Conservation (phyloP, 2,888 invertebrate species). For the Myopa testacea region DNA sequence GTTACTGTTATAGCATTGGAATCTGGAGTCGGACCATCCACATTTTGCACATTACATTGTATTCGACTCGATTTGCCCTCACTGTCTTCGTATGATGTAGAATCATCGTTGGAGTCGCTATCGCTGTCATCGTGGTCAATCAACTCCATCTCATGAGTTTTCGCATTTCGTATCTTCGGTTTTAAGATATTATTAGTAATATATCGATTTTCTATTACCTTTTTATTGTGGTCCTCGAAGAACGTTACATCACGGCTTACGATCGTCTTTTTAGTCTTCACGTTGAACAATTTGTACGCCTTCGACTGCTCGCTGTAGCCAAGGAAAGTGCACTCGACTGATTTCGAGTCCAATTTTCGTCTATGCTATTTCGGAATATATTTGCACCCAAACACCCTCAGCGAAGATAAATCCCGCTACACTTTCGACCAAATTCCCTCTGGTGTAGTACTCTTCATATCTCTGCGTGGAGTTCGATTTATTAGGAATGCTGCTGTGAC, state of each 20-base stretch:
- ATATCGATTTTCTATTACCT: too few species aligned
- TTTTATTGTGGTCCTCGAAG: not conserved
- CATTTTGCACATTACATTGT: not conserved
- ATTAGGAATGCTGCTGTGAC: too few species aligned
- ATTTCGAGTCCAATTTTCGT: not conserved
- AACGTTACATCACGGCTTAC: conserved; percentile 21
- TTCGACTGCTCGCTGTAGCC: conserved; percentile 28
- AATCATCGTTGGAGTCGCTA: not conserved
- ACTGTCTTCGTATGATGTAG: not conserved
- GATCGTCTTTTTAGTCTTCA: conserved; percentile 24
- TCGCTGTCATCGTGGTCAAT: not conserved
- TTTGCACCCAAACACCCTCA: too few species aligned
- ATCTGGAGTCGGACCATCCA: not conserved
- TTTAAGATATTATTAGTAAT: too few species aligned
- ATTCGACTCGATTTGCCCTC: not conserved
- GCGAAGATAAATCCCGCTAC: too few species aligned
- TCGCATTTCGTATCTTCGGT: not conserved
- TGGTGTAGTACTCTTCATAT: too few species aligned
- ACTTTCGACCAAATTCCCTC: too few species aligned
- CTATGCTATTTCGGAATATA: conserved; percentile 34
- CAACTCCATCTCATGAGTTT: not conserved
- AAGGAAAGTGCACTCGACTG: conserved; percentile 35
- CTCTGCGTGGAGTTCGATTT: too few species aligned
- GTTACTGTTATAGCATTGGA: not conserved
- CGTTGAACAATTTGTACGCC: conserved; percentile 14